Evolutionary conservation across 2,113 vertebrate genomes (phyloP), one percentile per base, ranked within the genome.

Genomic region (Pipra filicauda): DNA sequence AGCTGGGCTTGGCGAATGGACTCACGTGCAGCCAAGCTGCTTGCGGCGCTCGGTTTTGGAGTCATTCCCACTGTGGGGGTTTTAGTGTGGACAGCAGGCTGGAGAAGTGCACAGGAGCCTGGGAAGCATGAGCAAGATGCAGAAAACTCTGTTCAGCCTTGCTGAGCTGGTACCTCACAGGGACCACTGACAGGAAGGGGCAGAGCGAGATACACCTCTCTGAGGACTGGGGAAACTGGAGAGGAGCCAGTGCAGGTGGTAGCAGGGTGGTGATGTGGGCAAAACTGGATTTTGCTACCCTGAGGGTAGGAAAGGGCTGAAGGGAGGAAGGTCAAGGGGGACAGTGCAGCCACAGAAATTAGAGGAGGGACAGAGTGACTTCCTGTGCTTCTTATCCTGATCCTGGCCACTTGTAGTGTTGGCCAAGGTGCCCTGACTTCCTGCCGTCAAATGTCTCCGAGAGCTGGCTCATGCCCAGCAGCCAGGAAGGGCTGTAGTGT

Each of bases 181-280:
- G 37, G 46, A 54, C 27, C 4, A 3, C 1, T 21, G 3, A 2
- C 2, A 0, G 23, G 80, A 83, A 23, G 26, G 43, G 17, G 8
- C 52, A 66, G 89, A 62, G 33, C 0, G 1, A 70, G 65, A 37
- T 16, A 27, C n/a, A 11, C 51, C 19, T 16, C 51, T 66, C 76
- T 11, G 19, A 73, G 57, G 41, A n/a, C 23, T 8, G 19, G 39
- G 30, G 59, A 71, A 54, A 51, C n/a, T 33, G 31, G 52, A 62
- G 55, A 70, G 54, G 8, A 77, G 55, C 35, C 64, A 80, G 59
- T 4, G 1, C 1, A 8, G 64, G 43, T 16, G 22, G 17, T n/a
- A 44, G 57, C 17, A 61, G 35, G n/a, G 49, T 12, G 23, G 44
- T 18, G 44, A 28, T 31, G 27, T 19, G 30, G 64, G 14, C 24